These are phyloP conservation scores for Momotus momota DNA, from an alignment of 2,797 vertebrate genomes.

Conservation along the genomic window DNA sequence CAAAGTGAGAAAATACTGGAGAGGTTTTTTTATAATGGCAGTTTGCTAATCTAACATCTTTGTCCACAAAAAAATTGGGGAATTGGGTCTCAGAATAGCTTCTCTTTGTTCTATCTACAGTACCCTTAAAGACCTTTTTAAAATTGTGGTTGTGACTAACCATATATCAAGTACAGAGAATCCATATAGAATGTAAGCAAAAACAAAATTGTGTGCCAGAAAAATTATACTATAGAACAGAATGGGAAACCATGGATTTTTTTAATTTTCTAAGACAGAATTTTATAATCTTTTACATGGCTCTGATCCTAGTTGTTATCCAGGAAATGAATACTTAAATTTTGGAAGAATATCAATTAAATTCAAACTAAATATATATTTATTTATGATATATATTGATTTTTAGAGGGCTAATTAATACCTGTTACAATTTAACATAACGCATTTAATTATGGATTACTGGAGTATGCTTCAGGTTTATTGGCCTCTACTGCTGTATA, in stretches of 20 bases:
- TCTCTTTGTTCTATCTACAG: background rate
- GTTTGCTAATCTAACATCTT: conserved; percentile 12
- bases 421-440: background rate
- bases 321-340: background rate
- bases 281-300: background rate
- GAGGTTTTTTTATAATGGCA: background rate
- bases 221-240: background rate
- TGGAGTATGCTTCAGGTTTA: background rate
- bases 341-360: background rate
- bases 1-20: background rate
- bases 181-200: background rate
- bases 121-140: background rate
- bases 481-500: background rate
- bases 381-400: background rate
- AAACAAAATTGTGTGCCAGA: background rate
- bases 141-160: background rate
- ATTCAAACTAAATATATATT: background rate
- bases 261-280: background rate
- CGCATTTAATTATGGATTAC: background rate
- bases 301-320: background rate
- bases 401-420: background rate
- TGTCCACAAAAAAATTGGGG: background rate
- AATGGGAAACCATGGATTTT: background rate
- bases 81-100: background rate
- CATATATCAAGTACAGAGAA: background rate